Base-by-base conservation (phyloP, 2,797 vertebrate genomes). In the Sternotherus odoratus region DNA sequence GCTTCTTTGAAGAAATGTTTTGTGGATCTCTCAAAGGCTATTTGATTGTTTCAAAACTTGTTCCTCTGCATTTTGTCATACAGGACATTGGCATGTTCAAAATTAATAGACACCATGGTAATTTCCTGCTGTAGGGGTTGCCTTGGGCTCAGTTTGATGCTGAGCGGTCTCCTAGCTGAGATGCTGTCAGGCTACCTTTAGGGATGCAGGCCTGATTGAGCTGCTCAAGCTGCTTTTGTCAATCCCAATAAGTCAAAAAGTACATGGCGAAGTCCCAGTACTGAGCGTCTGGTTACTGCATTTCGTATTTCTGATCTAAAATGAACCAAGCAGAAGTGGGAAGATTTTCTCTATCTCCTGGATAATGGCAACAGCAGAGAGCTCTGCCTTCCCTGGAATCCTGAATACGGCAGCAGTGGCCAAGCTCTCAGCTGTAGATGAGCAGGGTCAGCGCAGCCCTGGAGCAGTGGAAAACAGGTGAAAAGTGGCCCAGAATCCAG, bases 241-340 rank as follows among this genome's bases (percentile, higher is more conserved):
- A 84, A 0, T 8, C 57, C 15, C 1, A 0, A 72, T 46, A 30
- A 82, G 83, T 39, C 79, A 82, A 4, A 0, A 4, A 63, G 10
- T 1, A 5, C 3, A 30, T 15, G 3, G 66, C 43, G 16, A 30
- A 3, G 2, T 5, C 26, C 4, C 9, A 3, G 51, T 63, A 54
- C 63, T 0, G 0, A 63, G 39, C 9, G 23, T 11, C 6, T 0
- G 0, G 30, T 8, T 56, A 10, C 53, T 13, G 49, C 89, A 57
- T 83, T 85, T 79, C 30, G 49, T 36, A 30, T 33, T 2, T 16
- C 24, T 51, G 9, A 0, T 23, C 2, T 28, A 6, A 86, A 83
- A 75, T 0, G 0, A 63, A 24, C 43, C 72, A 15, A 8, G 26
- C 28, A 46, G 5, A 72, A 24, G 5, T 28, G 72, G 7, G 66